A percentile compares a stretch with the other conserved stretches of the same genome.
Conservation (phyloP, 2,888 invertebrate genomes). For the Alloscopus bannaensis region DNA sequence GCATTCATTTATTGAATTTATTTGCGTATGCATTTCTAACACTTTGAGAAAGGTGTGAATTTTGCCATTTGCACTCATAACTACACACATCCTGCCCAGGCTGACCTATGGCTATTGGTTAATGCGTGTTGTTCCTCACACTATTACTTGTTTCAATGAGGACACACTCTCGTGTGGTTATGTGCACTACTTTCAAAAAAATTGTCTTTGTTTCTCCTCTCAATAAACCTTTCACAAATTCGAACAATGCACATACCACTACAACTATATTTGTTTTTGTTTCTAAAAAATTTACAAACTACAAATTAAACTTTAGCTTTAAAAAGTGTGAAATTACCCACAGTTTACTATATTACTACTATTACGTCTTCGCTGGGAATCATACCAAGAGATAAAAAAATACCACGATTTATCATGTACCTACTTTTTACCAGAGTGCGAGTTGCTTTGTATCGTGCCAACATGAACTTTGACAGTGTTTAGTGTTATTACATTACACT, state of each 20-base stretch:
- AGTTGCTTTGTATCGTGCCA: no score
- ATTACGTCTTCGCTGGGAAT: slow-evolving; percentile 20
- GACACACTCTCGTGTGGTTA: background rate
- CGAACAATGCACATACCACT: background rate
- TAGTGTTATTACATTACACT: background rate
- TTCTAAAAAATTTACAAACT: background rate
- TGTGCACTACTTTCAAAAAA: background rate
- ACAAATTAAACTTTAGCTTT: slow-evolving; percentile 1
- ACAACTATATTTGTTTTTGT: background rate
- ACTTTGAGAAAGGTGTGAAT: slow-evolving; percentile 25
- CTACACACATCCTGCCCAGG: background rate
- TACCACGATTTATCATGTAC: slow-evolving; percentile 17
- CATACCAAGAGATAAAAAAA: slow-evolving; percentile 19
- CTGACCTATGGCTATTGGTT: background rate
- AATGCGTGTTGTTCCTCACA: background rate
- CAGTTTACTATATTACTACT: background rate
- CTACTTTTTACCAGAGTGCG: background rate
- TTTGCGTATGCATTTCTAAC: slow-evolving; percentile 14
- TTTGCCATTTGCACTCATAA: slow-evolving; percentile 27
- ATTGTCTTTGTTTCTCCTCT: background rate
- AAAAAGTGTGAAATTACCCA: slow-evolving; percentile 17
- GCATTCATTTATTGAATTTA: background rate
- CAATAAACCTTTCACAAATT: background rate
- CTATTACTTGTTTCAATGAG: background rate
- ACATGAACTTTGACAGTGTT: slow-evolving; percentile 32